Base-by-base conservation (phyloP, 2,888 invertebrate genomes). In the Ochropacha duplaris region DNA sequence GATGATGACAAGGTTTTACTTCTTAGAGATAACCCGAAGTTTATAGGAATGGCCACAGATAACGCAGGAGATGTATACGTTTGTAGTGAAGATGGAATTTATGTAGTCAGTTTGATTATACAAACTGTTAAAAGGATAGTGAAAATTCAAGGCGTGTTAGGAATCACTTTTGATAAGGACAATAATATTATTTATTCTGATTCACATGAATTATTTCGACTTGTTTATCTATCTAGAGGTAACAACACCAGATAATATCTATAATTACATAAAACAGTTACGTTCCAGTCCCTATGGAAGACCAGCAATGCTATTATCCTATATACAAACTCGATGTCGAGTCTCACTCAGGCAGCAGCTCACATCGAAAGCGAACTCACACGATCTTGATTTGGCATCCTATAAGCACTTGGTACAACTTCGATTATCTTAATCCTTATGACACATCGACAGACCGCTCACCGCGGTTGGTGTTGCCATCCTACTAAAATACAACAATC, bases 161-260 rank as follows among this genome's bases (percentile, higher is more conserved):
- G 87, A 1, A 66, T 91, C 50, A 71, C 88, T 0, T 91, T 91
- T 59, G 91, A 91, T 64, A 82, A 63, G 16, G 57, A 69, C 5
- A 90, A 91, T 57, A 75, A 87, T 64, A 66, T 90, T 0, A 87
- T 90, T 34, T 91, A 90, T 75, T 86, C 90, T 0, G 83, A 88
- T 70, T 88, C 88, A 0, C 87, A 83, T 22, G 87, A 90, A 49
- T 66, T 91, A 11, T 69, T 84, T 0, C 76, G 87, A 49, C 63
- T 90, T 1, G 57, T 81, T 3, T 79, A 83, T 0, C 19, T 44
- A 2, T 44, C 44, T 44, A 16, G 3, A 9, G 44, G 19, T 1
- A n/a, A n/a, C 4, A n/a, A n/a, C 6, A 36, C 9, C 19, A 11
- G 5, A 14, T 34, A 22, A 52, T 4, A 4, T 4, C 3, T 24